A percentile compares a stretch with the other conserved stretches of the same genome.
phyloP scores from a whole-genome alignment of 2,797 vertebrate genomes.

The Acanthopagrus latus region DNA sequence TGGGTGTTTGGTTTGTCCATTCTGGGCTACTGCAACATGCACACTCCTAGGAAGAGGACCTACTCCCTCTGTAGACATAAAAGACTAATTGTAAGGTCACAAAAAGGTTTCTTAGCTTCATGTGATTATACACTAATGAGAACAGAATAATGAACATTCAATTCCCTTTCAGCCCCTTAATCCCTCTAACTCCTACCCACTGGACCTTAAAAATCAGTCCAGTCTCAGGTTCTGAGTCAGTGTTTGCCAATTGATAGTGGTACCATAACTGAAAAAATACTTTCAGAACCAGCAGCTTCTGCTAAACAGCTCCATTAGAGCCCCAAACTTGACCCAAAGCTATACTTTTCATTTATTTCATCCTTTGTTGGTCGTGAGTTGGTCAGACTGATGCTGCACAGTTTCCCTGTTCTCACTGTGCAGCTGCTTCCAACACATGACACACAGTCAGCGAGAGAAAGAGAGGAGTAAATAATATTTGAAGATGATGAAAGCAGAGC shows the following conservation, averaged over 20 bases:
- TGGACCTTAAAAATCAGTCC: neutral
- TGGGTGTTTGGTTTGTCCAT: too few relatives aligned
- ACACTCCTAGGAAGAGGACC: too few relatives aligned
- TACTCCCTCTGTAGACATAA: too few relatives aligned
- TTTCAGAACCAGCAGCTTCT: neutral
- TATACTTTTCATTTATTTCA: neutral
- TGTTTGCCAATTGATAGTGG: neutral
- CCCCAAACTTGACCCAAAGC: neutral
- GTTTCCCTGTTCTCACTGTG: neutral
- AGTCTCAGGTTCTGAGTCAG: neutral
- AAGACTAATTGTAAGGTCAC: too few relatives aligned
- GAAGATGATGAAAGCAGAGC: neutral
- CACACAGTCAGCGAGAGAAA: neutral
- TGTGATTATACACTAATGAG: too few relatives aligned
- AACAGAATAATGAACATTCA: too few relatives aligned
- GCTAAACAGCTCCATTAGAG: neutral
- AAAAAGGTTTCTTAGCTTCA: too few relatives aligned
- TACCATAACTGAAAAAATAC: neutral
- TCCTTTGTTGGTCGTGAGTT: neutral
- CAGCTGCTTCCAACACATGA: neutral
- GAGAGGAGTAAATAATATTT: neutral
- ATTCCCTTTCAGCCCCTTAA: too few relatives aligned
- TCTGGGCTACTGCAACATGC: too few relatives aligned
- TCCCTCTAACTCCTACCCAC: too few relatives aligned
- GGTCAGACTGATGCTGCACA: neutral